Evolutionary conservation across 2,113 vertebrate species (phyloP), one percentile per base, ranked within the genome.

Genomic region (Melanostigma gelatinosum): DNA sequence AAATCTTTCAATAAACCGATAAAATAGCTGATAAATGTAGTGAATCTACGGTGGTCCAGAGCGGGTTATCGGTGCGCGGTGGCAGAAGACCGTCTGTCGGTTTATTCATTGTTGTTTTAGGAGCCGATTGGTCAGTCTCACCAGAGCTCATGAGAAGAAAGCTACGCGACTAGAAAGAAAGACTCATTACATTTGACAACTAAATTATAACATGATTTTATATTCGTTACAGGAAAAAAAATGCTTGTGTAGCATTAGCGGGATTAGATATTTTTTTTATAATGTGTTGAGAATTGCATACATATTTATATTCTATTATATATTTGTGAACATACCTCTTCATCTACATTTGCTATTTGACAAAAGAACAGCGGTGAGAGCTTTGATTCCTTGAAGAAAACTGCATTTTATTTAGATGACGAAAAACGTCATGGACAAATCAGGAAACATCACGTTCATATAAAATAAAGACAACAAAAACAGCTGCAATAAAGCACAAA

Each of bases 321-420:
- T 10, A 64, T 65, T 57, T 57, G 7, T 24, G 12, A 57, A 65
- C 11, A 29, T 44, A n/a, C 18, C 5, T 50, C 18, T 50, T 50
- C 18, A 50, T 34, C n/a, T 55, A 57, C 4, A 46, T 66, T 48
- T 29, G 13, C 66, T 36, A 8, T 69, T 36, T 62, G 5, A 82
- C 13, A 79, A 68, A 75, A 60, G 1, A 64, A 20, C 29, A 40
- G 24, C 20, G 34, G 9, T 4, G 2, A 40, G 6, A 65, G 12
- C 7, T 24, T 57, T 18, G n/a, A 13, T 72, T 86, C 11, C 63
- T 32, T 79, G 34, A 70, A 34, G 69, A 78, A 81, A 83, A 75
- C 6, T 2, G 16, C 13, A 42, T 87, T 93, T 93, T 90, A 92
- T 90, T 91, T 36, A 84, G 62, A 68, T 72, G 55, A 77, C 75